Conservation (phyloP, 2,888 invertebrate genomes). For the Buathra laborator region DNA sequence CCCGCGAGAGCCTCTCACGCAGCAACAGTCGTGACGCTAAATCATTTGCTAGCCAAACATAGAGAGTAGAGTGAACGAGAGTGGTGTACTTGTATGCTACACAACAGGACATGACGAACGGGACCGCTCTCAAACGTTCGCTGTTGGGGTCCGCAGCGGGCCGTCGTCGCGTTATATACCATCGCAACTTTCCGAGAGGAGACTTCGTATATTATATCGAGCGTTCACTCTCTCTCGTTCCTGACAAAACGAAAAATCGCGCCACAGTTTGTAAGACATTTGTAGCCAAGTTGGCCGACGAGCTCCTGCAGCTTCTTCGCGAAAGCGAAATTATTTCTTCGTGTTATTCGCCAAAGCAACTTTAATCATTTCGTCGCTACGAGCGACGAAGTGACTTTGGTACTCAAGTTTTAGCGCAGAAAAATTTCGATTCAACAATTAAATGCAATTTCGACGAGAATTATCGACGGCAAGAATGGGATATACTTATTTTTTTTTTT, state of each 20-base stretch:
- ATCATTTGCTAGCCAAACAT: slow-evolving; percentile 84
- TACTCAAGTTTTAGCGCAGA: background rate
- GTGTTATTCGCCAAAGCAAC: background rate
- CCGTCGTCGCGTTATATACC: slow-evolving; percentile 72
- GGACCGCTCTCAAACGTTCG: slow-evolving; percentile 80
- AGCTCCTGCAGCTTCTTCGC: slow-evolving; percentile 63
- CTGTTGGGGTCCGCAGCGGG: slow-evolving; percentile 84
- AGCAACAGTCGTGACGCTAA: slow-evolving; percentile 76
- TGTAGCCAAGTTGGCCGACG: slow-evolving; percentile 73
- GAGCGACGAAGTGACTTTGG: background rate
- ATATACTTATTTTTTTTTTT: too few species aligned
- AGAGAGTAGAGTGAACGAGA: slow-evolving; percentile 76
- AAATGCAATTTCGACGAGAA: background rate
- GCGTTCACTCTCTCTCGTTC: slow-evolving; percentile 74
- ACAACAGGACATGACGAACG: slow-evolving; percentile 71
- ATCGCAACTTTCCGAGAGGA: slow-evolving; percentile 23
- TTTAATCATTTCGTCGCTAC: slow-evolving; percentile 38
- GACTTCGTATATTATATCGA: slow-evolving; percentile 69
- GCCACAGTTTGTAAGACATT: slow-evolving; percentile 83
- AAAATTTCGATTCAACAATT: background rate
- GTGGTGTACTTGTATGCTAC: slow-evolving; percentile 66
- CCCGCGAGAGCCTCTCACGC: slow-evolving; percentile 31
- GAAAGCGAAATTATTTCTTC: slow-evolving; percentile 44
- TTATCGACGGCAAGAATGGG: background rate
- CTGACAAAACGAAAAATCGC: slow-evolving; percentile 80